Base-by-base conservation (phyloP, 1,140 invertebrate species). In the Helicorthomorpha holstii region DNA sequence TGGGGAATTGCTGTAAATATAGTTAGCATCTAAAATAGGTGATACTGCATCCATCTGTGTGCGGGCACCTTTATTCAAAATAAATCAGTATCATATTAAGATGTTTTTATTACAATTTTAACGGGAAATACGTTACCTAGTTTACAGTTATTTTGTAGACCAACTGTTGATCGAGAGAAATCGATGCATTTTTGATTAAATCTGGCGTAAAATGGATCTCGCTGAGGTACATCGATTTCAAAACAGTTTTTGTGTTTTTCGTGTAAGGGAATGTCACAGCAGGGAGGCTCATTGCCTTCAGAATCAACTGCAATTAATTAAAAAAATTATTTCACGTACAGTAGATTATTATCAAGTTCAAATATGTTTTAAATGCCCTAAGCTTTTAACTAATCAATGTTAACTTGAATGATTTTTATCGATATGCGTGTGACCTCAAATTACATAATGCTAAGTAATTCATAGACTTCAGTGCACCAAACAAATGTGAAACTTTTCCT, bases 161-260 rank as follows among this genome's bases (percentile, higher is more conserved):
- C 71, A 1, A 72, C 62, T 26, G 67, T 55, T 14, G 73, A 71
- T 44, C 74, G 60, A 10, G 67, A 61, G 52, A 76, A 68, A 54
- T 71, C 69, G 60, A 76, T 69, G 55, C 76, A 78, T 1, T 65
- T 63, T 49, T 69, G 66, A 7, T 67, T 61, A 66, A 85, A 91
- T 24, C 87, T 72, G 12, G 79, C 75, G 71, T 87, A 94, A 73
- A 92, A 93, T 61, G 88, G 87, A 67, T 95, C 91, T 62, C 92
- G 83, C 49, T 82, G 79, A 0, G 90, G 89, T 24, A 95, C 81
- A 27, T 73, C 64, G 56, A 95, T 92, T 66, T 92, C 87, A 62
- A 92, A 83, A 65, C 91, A 95, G 61, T 89, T 89, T 0, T 85
- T 86, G 69, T 92, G 86, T 46, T 50, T 55, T 34, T 23, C 79